phyloP scores from a whole-genome alignment of 2,888 invertebrate species.

The Steinernema carpocapsae region DNA sequence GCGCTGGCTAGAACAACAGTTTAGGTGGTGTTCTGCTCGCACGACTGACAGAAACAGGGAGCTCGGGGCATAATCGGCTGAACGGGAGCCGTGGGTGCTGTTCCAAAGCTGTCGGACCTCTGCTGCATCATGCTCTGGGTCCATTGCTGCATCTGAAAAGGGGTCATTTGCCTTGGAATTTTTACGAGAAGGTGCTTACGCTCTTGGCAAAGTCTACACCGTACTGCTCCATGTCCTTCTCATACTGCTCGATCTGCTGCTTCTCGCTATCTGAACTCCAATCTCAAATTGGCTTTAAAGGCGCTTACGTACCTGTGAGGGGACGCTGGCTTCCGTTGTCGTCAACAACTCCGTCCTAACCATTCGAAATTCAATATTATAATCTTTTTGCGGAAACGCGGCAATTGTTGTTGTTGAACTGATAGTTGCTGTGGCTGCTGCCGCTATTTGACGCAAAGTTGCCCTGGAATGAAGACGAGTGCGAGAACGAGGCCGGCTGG shows the following conservation, averaged over 20 bases:
- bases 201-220: neutral
- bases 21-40: neutral
- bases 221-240: slow-evolving; percentile 21
- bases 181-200: neutral
- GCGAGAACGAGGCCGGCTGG: slow-evolving; percentile 15
- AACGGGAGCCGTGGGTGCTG: neutral
- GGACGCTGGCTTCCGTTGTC: slow-evolving; percentile 20
- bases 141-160: slow-evolving; percentile 7
- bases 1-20: too few species aligned
- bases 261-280: neutral
- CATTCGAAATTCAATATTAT: neutral
- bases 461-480: slow-evolving; percentile 39
- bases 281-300: neutral
- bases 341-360: neutral
- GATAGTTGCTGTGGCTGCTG: neutral
- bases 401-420: slow-evolving; percentile 1
- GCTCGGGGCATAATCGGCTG: neutral
- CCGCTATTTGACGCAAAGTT: slow-evolving; percentile 33
- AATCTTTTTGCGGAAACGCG: neutral
- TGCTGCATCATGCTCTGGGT: slow-evolving; percentile 20
- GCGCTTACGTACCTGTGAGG: neutral
- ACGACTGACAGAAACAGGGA: slow-evolving; percentile 26
- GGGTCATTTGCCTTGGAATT: too few species aligned
- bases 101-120: slow-evolving; percentile 1
- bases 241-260: slow-evolving; percentile 2